A percentile compares a stretch with the other conserved stretches of the same genome.
phyloP scores from a whole-genome alignment of 2,888 invertebrate species.

The Mimumesa dahlbomi region DNA sequence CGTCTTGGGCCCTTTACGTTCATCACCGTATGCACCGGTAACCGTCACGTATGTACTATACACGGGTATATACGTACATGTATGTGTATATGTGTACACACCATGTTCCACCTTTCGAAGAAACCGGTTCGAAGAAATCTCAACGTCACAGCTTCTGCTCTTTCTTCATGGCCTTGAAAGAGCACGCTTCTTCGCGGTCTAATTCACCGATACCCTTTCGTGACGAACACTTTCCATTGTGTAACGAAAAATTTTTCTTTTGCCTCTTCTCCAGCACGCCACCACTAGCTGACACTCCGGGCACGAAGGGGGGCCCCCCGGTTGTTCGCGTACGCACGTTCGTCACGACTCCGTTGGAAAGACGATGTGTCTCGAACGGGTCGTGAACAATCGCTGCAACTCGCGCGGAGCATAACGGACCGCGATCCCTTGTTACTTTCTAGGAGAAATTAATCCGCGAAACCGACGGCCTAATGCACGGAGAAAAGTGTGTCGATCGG shows the following conservation, averaged over 20 bases:
- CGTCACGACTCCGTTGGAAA: no score
- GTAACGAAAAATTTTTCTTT: slow-evolving; percentile 71
- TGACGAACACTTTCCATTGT: slow-evolving; percentile 80
- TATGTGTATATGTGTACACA: no score
- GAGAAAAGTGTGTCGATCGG: slow-evolving; percentile 44
- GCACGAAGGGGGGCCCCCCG: not conserved
- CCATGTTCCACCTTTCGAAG: slow-evolving; percentile 36
- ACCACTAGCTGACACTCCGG: not conserved
- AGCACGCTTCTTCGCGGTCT: slow-evolving; percentile 77
- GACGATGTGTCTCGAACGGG: no score
- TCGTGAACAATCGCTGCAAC: no score
- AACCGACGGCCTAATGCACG: slow-evolving; percentile 30
- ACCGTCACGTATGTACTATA: no score
- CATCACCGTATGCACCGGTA: not conserved
- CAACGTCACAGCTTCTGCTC: slow-evolving; percentile 66
- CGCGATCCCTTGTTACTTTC: slow-evolving; percentile 50
- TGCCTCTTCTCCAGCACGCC: not conserved
- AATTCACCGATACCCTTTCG: slow-evolving; percentile 77
- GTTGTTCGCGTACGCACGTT: not conserved
- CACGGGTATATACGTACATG: no score
- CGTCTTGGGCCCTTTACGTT: slow-evolving; percentile 20
- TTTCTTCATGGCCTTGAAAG: slow-evolving; percentile 77
- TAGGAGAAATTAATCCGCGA: slow-evolving; percentile 49
- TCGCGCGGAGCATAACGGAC: not conserved
- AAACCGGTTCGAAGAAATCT: slow-evolving; percentile 73